Percentiles rank a stretch among this genome's conserved stretches.
phyloP scores from a whole-genome alignment of 2,888 invertebrate species.

The Toxonevra muliebris region DNA sequence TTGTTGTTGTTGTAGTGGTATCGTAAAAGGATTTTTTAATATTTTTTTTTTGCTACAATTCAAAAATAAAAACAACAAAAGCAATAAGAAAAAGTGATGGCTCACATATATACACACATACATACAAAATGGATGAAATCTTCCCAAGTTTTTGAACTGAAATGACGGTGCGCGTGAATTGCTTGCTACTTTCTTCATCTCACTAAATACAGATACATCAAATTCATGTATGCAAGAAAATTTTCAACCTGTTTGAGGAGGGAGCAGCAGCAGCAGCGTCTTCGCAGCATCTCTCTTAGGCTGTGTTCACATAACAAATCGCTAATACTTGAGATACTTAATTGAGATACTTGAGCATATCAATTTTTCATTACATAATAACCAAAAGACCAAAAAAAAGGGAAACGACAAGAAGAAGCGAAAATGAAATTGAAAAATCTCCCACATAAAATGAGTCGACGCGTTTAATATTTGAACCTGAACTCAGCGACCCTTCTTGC shows the following conservation, averaged over 20 bases:
- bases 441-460: slow-evolving; percentile 14
- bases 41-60: too few species aligned
- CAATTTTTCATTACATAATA: slow-evolving; percentile 45
- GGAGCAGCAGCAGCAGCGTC: neutral
- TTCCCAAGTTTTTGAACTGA: slow-evolving; percentile 1
- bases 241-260: neutral
- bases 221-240: neutral
- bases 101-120: too few species aligned
- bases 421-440: slow-evolving; percentile 20
- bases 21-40: slow-evolving; percentile 26
- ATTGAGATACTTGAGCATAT: slow-evolving; percentile 57
- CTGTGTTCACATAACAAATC: slow-evolving; percentile 12
- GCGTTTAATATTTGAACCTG: slow-evolving; percentile 25
- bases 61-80: too few species aligned
- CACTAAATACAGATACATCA: neutral
- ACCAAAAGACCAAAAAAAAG: neutral
- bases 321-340: slow-evolving; percentile 37
- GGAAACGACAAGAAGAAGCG: too few species aligned
- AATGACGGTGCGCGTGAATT: neutral
- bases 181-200: neutral
- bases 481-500: neutral
- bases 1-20: slow-evolving; percentile 6
- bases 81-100: too few species aligned
- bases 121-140: slow-evolving; percentile 27
- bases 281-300: neutral